Conservation (phyloP, 2,797 vertebrate genomes). For the Poeciliopsis turneri region DNA sequence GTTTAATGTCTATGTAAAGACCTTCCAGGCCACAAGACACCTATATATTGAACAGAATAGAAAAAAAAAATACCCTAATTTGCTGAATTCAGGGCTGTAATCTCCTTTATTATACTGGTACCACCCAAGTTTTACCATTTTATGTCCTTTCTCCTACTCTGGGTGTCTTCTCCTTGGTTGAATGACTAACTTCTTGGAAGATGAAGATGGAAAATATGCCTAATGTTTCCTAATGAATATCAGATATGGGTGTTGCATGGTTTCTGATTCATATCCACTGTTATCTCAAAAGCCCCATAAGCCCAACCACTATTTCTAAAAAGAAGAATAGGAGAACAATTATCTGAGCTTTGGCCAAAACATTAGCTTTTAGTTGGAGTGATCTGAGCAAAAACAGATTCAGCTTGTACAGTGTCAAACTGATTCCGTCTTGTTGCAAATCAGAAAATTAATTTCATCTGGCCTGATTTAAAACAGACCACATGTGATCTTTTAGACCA, state of each 20-base stretch:
- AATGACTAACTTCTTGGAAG: constrained; percentile 50
- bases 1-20: not conserved
- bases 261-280: constrained; percentile 54
- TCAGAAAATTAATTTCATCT: constrained; percentile 8
- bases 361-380: constrained; percentile 22
- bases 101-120: not conserved
- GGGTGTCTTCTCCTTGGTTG: constrained; percentile 20
- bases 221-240: constrained; percentile 47
- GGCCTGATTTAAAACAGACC: constrained; percentile 13
- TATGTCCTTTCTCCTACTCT: constrained; percentile 15
- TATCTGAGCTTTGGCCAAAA: constrained; percentile 12
- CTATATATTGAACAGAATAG: not conserved
- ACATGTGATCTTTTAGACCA: not conserved
- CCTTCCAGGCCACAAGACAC: not conserved
- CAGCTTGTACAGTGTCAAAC: not conserved
- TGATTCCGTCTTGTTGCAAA: constrained; percentile 1
- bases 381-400: constrained; percentile 1
- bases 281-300: constrained; percentile 50
- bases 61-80: constrained; percentile 15
- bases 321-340: constrained; percentile 18
- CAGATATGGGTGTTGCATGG: constrained; percentile 51
- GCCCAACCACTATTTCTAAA: constrained; percentile 29
- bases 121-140: constrained; percentile 18
- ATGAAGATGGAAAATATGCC: constrained; percentile 46
- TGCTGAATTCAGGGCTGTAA: constrained; percentile 19